These are phyloP conservation scores for Teinopalpus imperialis DNA, from an alignment of 2,888 invertebrate species.

Conservation along the genomic window DNA sequence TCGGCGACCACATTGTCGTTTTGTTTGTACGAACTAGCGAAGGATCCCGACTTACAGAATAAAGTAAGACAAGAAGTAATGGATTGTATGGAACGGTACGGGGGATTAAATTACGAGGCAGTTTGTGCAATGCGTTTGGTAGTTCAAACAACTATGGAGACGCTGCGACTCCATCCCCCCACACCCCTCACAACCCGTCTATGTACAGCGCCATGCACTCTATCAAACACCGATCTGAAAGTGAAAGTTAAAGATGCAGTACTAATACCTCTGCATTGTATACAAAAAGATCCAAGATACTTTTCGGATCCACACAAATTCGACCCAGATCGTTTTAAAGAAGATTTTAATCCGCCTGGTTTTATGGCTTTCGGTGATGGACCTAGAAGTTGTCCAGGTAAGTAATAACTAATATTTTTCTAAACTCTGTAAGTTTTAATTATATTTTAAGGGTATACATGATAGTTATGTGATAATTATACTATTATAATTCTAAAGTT, in stretches of 20 bases:
- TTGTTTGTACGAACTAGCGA: constrained; percentile 70
- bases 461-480: too few relatives aligned
- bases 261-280: constrained; percentile 65
- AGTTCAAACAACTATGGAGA: constrained; percentile 57
- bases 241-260: constrained; percentile 60
- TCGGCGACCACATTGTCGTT: constrained; percentile 71
- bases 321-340: constrained; percentile 63
- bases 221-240: constrained; percentile 52
- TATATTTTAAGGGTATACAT: too few relatives aligned
- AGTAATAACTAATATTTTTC: too few relatives aligned
- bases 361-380: constrained; percentile 73
- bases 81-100: constrained; percentile 52
- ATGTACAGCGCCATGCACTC: constrained; percentile 61
- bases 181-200: constrained; percentile 69
- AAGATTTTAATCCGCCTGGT: constrained; percentile 55
- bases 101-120: constrained; percentile 64
- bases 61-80: constrained; percentile 55
- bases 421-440: too few relatives aligned
- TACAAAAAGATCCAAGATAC: constrained; percentile 62
- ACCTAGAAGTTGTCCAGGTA: constrained; percentile 73
- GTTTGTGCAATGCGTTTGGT: constrained; percentile 61
- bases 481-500: too few relatives aligned
- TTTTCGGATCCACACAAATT: constrained; percentile 69
- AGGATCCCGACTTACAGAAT: constrained; percentile 62
- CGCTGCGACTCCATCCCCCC: constrained; percentile 67